These are phyloP conservation scores for Carpatolechia fugitivella DNA, from an alignment of 2,888 invertebrate species.

Conservation along the genomic window DNA sequence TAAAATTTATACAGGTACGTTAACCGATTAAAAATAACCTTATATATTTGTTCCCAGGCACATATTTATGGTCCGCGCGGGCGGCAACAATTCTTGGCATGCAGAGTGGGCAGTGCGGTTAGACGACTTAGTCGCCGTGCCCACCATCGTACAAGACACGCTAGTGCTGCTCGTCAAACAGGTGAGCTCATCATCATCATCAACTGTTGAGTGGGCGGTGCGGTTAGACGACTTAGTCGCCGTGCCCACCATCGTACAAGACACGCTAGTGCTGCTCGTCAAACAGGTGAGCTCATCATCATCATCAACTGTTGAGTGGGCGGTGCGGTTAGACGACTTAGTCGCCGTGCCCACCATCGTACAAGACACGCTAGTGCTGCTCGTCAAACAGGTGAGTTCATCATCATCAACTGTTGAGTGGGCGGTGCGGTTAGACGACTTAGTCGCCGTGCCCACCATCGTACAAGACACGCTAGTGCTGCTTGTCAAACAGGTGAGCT, in stretches of 20 bases:
- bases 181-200: constrained; percentile 60
- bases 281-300: constrained; percentile 85
- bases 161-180: constrained; percentile 86
- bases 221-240: constrained; percentile 85
- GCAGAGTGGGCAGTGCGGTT: constrained; percentile 87
- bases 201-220: constrained; percentile 84
- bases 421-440: constrained; percentile 84
- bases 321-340: constrained; percentile 84
- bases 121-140: constrained; percentile 85
- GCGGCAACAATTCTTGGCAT: constrained; percentile 84
- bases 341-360: constrained; percentile 81
- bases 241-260: constrained; percentile 78
- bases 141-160: constrained; percentile 78
- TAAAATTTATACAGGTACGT: no score
- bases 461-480: constrained; percentile 81
- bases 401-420: no score
- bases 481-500: constrained; percentile 84
- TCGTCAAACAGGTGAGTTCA: constrained; percentile 85
- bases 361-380: constrained; percentile 82
- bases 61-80: constrained; percentile 85
- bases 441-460: constrained; percentile 83
- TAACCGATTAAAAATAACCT: no score
- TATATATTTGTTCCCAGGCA: no score
- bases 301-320: no score
- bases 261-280: constrained; percentile 84